Base-by-base conservation (phyloP, 2,888 invertebrate genomes). In the Ormyrus nitidulus region DNA sequence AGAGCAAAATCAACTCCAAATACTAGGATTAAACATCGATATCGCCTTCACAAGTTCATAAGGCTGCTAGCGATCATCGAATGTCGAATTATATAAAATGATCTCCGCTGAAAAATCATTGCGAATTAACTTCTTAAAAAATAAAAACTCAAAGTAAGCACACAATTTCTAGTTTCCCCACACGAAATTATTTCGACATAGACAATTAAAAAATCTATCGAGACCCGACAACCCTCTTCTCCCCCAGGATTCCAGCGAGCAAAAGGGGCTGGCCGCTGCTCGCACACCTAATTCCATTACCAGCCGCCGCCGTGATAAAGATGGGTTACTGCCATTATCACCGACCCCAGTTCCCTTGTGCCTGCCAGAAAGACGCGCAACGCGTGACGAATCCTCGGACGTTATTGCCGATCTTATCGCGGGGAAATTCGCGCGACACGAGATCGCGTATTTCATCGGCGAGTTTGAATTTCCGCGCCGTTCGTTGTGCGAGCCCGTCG, bases 321-420 rank as follows among this genome's bases (percentile, higher is more conserved):
- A 85, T 83, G 80, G 83, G 81, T 87, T 84, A 86, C 82, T 83
- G 84, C 86, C 87, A 85, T 86, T 86, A 85, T 85, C 85, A 82
- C 82, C 79, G 83, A 80, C 58, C 48, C 58, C 56, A 48, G 77
- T 2, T 1, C 19, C 19, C 19, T 19, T 2, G 19, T 66, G 8
- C n/a, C n/a, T n/a, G 61, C 51, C 59, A 48, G 6, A 46, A 9
- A 58, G 49, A 81, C 69, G 7, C 73, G 58, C 66, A 64, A 73
- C 64, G 48, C 65, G 76, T 59, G 49, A 68, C 79, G 76, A 84
- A 83, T 82, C 80, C 19, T 69, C 69, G 46, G 19, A 19, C 19
- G 51, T 81, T 73, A 64, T 75, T 66, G 54, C 75, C 72, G 80
- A 82, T 82, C 75, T 78, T 82, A 81, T 82, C 79, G 13, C 59